phyloP scores from a whole-genome alignment of 2,888 invertebrate genomes.

The Amphipyra berbera region DNA sequence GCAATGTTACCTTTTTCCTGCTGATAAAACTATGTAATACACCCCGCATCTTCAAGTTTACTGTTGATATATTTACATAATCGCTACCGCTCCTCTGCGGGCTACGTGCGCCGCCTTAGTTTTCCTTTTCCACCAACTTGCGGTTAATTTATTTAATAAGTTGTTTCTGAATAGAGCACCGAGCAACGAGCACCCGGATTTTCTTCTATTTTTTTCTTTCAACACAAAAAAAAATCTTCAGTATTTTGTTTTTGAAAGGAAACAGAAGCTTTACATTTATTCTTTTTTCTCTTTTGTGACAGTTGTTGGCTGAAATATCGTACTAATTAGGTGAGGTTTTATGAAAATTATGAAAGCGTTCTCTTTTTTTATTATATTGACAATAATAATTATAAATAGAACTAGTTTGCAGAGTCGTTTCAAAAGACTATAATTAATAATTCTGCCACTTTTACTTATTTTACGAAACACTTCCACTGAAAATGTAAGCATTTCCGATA shows the following conservation, averaged over 20 bases:
- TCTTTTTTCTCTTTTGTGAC: constrained; percentile 64
- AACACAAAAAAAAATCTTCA: constrained; percentile 63
- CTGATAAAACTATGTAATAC: no score
- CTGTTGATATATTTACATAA: constrained; percentile 19
- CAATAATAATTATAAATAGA: constrained; percentile 3
- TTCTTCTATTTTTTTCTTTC: constrained; percentile 62
- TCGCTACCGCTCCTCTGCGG: constrained; percentile 37
- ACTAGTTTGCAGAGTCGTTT: neutral
- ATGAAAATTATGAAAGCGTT: constrained; percentile 34
- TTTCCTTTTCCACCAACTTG: constrained; percentile 85
- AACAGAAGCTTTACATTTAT: constrained; percentile 62
- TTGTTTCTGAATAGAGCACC: constrained; percentile 84
- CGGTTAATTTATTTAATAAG: constrained; percentile 89
- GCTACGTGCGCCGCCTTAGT: constrained; percentile 70
- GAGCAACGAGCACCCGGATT: constrained; percentile 74
- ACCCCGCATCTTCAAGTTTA: no score
- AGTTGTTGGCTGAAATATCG: constrained; percentile 58
- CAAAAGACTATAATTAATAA: no score
- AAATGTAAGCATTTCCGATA: no score
- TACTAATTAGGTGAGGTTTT: constrained; percentile 59
- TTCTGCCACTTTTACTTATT: no score
- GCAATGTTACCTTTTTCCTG: no score
- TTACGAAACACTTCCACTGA: no score
- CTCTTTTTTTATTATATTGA: constrained; percentile 8
- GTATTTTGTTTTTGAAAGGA: constrained; percentile 67